Evolutionary conservation across 2,888 invertebrate species (phyloP), one percentile per base, ranked within the genome.

Genomic region (Dastarcus helophoroides): DNA sequence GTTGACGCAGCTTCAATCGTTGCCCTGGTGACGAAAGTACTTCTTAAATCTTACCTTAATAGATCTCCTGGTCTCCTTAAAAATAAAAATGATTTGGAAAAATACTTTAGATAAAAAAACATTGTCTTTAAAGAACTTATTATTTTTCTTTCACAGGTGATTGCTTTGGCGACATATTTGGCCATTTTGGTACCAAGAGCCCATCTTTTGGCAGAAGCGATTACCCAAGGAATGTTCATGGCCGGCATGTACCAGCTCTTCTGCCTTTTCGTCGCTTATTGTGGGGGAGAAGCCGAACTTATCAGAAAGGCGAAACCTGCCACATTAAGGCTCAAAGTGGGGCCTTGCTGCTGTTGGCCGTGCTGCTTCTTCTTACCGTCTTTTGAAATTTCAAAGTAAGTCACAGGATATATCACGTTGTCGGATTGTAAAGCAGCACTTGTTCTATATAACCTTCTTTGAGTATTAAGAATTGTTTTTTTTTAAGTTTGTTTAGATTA

Each of bases 321-420:
- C 38, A 58, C 64, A 4, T 54, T 80, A 46, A 71, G 70, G 53
- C 66, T 75, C 8, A 63, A 69, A 48, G 75, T 76, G 4, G 66
- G 71, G 14, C 81, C 81, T 2, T 79, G 79, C 51, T 81, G 81
- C 53, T 81, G 80, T 49, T 79, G 75, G 74, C 79, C 79, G 1
- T 76, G 76, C 47, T 76, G 74, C 43, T 56, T 50, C 26, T 63
- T 63, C 41, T 52, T 80, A 33, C 79, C 79, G 1, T 59, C 62
- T 21, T 65, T 71, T 1, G 60, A 62, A 32, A 58, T 76, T 12
- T 63, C 65, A 36, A 70, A 69, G 76, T 76, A 58, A 41, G 53
- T 29, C 14, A 14, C n/a, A n/a, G n/a, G n/a, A n/a, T n/a, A n/a
- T n/a, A n/a, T n/a, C n/a, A n/a, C n/a, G n/a, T n/a, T n/a, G n/a